Base-by-base conservation (phyloP, 2,797 vertebrate species). In the Todus mexicanus region DNA sequence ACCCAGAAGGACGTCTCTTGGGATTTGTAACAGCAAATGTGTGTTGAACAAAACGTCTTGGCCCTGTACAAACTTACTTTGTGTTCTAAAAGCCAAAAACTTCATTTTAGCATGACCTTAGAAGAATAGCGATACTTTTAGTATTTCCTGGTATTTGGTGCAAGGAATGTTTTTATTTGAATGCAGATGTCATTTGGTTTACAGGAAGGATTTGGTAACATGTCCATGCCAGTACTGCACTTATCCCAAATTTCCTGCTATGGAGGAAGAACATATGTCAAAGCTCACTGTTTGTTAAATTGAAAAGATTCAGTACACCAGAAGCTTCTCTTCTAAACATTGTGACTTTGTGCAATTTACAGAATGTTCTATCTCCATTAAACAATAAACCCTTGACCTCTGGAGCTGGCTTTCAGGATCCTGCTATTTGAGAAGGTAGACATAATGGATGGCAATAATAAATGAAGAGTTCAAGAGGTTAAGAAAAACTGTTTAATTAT, bases 331-430 rank as follows among this genome's bases (percentile, higher is more conserved):
- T 98, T 98, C 97, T 98, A 98, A 98, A 98, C 98, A 98, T 98
- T 98, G 97, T 98, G 97, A 98, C 97, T 98, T 97, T 83, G 92
- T 98, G 96, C 97, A 98, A 98, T 98, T 98, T 98, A 97, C 97
- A 98, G 98, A 98, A 98, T 98, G 98, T 98, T 98, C 98, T 98
- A 97, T 98, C 98, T 98, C 97, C 98, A 98, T 98, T 98, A 98
- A 98, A 98, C 97, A 98, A 98, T 98, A 98, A 98, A 98, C 97
- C 97, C 96, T 97, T 98, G 98, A 98, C 97, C 97, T 90, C 93
- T 92, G 64, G 95, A 97, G 97, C 97, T 97, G 94, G 91, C 97
- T 97, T 97, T 97, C 91, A 94, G 96, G 97, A 97, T 97, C 96
- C 96, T 97, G 97, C 91, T 97, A 98, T 98, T 97, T 96, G 96